Base-by-base conservation (phyloP, 2,113 vertebrate genomes). In the Climacteris rufus region DNA sequence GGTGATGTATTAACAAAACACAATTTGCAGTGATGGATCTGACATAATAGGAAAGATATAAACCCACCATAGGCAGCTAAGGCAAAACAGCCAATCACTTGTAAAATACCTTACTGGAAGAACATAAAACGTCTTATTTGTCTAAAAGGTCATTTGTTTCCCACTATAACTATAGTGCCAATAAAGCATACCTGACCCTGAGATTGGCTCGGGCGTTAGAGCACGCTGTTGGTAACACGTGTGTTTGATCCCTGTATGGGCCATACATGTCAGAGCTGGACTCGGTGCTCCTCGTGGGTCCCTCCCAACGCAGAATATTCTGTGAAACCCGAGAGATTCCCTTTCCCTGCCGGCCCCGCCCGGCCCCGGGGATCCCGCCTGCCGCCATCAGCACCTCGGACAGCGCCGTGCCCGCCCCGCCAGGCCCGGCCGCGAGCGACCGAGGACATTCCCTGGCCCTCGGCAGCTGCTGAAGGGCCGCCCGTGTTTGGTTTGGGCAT, bases 311-410 rank as follows among this genome's bases (percentile, higher is more conserved):
- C 8, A 7, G 69, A 47, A 18, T 7, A 10, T 18, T 33, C 47
- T 4, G 54, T 16, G n/a, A 10, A 8, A 11, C 6, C n/a, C 7
- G 24, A 8, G 54, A 5, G 0, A 9, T 39, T 31, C 11, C 37
- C 42, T 6, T 5, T 28, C 15, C 6, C 16, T 1, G 25, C 6
- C 6, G 20, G 0, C 5, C 0, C 6, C 1, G 6, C 25, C 24
- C 0, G 42, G 56, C 23, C 25, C 3, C 7, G 0, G 0, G 24
- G 2, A 9, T 1, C 3, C 5, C 0, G 30, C 13, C 7, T 0
- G 6, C n/a, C 8, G 15, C 0, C 8, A 21, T 81, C 93, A 95
- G 96, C 84, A 93, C 95, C 78, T 2, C 0, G 87, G 93, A 84
- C 81, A 91, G 83, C 76, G 60, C 66, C 45, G 16, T 2, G 11